phyloP scores from a whole-genome alignment of 2,113 vertebrate genomes.

The Epinephelus fuscoguttatus region DNA sequence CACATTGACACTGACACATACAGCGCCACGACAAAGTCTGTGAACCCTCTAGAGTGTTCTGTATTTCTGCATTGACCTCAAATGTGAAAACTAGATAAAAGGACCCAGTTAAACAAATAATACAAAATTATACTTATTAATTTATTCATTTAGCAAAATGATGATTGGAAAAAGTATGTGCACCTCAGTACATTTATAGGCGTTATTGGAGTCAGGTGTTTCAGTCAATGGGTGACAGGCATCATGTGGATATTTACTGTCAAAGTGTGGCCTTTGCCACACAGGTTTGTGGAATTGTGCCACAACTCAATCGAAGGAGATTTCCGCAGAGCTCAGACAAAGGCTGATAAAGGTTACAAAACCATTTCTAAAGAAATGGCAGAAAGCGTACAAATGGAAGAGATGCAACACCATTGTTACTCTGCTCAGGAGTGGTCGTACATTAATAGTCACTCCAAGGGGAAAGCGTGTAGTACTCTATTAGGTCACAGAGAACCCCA shows the following conservation, averaged over 20 bases:
- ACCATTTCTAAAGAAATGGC: background rate
- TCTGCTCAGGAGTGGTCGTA: background rate
- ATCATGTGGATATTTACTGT: background rate
- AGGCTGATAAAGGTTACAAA: background rate
- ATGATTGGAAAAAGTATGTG: too few species aligned
- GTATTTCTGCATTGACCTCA: background rate
- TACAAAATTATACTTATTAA: too few species aligned
- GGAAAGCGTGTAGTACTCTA: background rate
- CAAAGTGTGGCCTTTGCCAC: background rate
- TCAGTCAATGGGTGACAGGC: too few species aligned
- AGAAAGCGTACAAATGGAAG: background rate
- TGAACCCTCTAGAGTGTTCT: background rate
- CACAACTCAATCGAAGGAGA: background rate
- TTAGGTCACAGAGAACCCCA: background rate
- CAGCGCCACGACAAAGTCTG: background rate
- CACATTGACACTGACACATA: constrained; percentile 14
- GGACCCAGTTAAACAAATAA: background rate
- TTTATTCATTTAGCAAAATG: too few species aligned
- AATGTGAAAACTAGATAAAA: background rate
- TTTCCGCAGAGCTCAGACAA: background rate
- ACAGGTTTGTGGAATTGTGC: background rate
- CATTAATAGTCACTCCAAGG: background rate
- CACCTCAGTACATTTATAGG: too few species aligned
- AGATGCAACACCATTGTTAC: background rate
- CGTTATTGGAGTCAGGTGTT: too few species aligned